These are phyloP conservation scores for Telmatochromis brachygnathus DNA, from an alignment of 2,113 vertebrate genomes.

Conservation along the genomic window DNA sequence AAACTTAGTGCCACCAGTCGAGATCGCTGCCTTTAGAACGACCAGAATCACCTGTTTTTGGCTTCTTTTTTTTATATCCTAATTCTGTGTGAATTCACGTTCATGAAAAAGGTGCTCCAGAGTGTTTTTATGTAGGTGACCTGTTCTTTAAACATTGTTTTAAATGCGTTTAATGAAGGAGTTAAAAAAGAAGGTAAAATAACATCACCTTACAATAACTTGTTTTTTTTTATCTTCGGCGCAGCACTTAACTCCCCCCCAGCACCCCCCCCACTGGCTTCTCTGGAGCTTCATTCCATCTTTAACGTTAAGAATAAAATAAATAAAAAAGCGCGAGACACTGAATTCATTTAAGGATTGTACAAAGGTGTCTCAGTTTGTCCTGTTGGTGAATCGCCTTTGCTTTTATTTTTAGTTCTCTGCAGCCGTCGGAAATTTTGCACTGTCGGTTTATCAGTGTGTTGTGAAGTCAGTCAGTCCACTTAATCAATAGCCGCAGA, in stretches of 20 bases:
- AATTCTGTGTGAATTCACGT: slow-evolving; percentile 1
- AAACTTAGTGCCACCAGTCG: slow-evolving; percentile 53
- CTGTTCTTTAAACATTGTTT: slow-evolving; percentile 39
- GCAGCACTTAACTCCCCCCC: not conserved
- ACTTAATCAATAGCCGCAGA: slow-evolving; percentile 26
- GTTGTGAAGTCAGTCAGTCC: slow-evolving; percentile 39
- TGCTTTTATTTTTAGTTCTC: slow-evolving; percentile 35
- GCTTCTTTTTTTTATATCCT: not conserved
- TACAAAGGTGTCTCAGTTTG: slow-evolving; percentile 13
- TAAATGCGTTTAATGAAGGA: slow-evolving; percentile 27
- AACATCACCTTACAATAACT: not conserved
- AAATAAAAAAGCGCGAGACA: not conserved
- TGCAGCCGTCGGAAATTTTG: slow-evolving; percentile 51
- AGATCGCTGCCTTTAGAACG: slow-evolving; percentile 42
- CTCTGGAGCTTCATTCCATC: slow-evolving; percentile 52
- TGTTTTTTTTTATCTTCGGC: not conserved
- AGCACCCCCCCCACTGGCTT: not conserved
- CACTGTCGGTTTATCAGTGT: slow-evolving; percentile 49
- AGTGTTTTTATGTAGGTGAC: slow-evolving; percentile 38
- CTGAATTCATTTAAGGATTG: slow-evolving; percentile 14
- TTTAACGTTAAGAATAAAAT: not conserved
- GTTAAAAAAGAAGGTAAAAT: slow-evolving; percentile 11
- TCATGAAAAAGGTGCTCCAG: slow-evolving; percentile 34
- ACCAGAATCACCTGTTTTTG: slow-evolving; percentile 9
- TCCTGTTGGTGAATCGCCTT: slow-evolving; percentile 25